Evolutionary conservation across 2,888 invertebrate genomes (phyloP).

Genomic region (Drosophila lutescens): DNA sequence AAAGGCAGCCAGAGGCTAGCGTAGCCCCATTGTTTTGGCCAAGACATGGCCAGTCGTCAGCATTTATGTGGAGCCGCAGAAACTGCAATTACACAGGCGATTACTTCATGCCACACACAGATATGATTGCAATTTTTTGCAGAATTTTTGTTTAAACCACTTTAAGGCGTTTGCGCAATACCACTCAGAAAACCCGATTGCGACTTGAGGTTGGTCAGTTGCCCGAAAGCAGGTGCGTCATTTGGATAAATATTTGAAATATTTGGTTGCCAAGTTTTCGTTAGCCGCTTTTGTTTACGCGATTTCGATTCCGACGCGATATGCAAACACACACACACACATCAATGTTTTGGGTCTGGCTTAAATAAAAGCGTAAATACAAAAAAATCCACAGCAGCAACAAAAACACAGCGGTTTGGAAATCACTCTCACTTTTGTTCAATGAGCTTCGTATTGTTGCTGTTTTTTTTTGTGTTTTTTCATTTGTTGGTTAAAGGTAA

Average conservation of each 20-base stretch:
- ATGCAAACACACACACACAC: slow-evolving; percentile 40
- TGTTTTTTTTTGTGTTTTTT: slow-evolving; percentile 7
- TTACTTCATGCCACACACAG: slow-evolving; percentile 56
- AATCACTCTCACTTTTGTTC: slow-evolving; percentile 82
- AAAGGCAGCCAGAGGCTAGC: slow-evolving; percentile 58
- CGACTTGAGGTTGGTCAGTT: slow-evolving; percentile 41
- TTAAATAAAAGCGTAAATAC: slow-evolving; percentile 50
- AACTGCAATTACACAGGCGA: slow-evolving; percentile 54
- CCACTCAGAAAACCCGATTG: slow-evolving; percentile 21
- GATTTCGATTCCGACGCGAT: slow-evolving; percentile 44
- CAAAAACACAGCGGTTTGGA: slow-evolving; percentile 63
- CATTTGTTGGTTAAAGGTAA: slow-evolving; percentile 37
- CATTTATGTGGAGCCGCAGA: slow-evolving; percentile 56
- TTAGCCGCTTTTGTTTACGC: slow-evolving; percentile 41
- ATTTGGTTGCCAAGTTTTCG: slow-evolving; percentile 36
- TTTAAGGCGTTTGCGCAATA: slow-evolving; percentile 42
- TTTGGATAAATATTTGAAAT: slow-evolving; percentile 58
- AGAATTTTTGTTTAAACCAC: slow-evolving; percentile 35
- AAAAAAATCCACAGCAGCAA: slow-evolving; percentile 30
- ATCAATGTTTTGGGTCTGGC: slow-evolving; percentile 39
- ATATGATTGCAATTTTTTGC: slow-evolving; percentile 16
- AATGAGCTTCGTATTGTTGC: slow-evolving; percentile 54
- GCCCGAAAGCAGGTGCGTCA: slow-evolving; percentile 53
- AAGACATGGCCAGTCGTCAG: slow-evolving; percentile 66
- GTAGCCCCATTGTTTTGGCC: slow-evolving; percentile 64